These are phyloP conservation scores for Zaprionus capensis DNA, from an alignment of 1,140 invertebrate genomes.

Conservation along the genomic window DNA sequence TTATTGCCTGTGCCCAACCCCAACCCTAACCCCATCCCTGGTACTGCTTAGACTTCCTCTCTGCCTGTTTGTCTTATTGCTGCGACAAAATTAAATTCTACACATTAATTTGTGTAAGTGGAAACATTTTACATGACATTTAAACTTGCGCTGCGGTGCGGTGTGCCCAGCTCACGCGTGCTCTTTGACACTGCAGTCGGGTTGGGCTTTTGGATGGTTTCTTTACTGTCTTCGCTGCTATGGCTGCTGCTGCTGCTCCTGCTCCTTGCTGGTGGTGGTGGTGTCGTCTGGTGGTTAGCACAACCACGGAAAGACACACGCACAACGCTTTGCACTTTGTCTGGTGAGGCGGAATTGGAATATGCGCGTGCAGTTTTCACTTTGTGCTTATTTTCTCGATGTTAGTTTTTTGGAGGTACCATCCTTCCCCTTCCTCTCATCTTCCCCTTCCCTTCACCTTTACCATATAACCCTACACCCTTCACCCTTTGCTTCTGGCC, in stretches of 20 bases:
- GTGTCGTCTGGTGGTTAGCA: slow-evolving; percentile 33
- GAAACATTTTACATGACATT: slow-evolving; percentile 83
- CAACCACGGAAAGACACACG: slow-evolving; percentile 58
- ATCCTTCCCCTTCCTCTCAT: neutral
- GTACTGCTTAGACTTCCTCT: neutral
- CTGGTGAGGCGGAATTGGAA: slow-evolving; percentile 74
- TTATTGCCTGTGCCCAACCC: slow-evolving; percentile 11
- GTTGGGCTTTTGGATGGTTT: slow-evolving; percentile 14
- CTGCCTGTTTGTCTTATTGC: slow-evolving; percentile 45
- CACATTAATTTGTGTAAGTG: slow-evolving; percentile 83
- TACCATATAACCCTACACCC: neutral
- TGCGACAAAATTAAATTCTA: slow-evolving; percentile 74
- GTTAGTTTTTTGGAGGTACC: slow-evolving; percentile 50
- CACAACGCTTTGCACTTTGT: slow-evolving; percentile 76
- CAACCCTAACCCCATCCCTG: neutral
- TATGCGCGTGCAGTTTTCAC: slow-evolving; percentile 73
- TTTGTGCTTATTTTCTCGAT: slow-evolving; percentile 72
- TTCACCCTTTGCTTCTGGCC: neutral
- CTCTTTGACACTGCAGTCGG: slow-evolving; percentile 49
- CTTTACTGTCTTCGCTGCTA: slow-evolving; percentile 3
- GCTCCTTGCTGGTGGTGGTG: slow-evolving; percentile 1
- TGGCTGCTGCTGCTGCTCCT: neutral
- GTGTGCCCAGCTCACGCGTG: slow-evolving; percentile 42
- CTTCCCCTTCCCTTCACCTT: neutral
- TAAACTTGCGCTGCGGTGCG: slow-evolving; percentile 64